Evolutionary conservation across 2,888 invertebrate genomes (phyloP), one percentile per base, ranked within the genome.

Genomic region (Synergus gifuensis): DNA sequence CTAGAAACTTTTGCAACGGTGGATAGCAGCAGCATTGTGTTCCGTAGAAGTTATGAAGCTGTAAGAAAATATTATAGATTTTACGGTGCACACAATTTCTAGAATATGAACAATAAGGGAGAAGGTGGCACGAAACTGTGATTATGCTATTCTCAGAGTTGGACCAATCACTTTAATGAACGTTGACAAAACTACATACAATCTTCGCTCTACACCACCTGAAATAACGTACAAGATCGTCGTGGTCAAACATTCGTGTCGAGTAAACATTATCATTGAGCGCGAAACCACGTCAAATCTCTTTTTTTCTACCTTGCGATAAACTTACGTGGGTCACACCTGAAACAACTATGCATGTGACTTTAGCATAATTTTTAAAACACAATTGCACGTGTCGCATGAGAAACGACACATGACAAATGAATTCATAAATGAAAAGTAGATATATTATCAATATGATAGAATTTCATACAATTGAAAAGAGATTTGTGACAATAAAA

Each of bases 171-270:
- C 76, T 64, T 82, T 78, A 82, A 80, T 80, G 83, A 79, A 80
- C 80, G 85, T 88, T 87, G 87, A 89, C 86, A 87, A 88, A 89
- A 90, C 86, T 85, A 84, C 85, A 87, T 85, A 83, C 85, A 86
- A 85, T 85, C 81, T 82, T 83, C 80, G 79, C 79, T 78, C 40
- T 78, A 76, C 67, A 83, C 86, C 90, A 90, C 90, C 90, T 90
- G 90, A 89, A 89, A 90, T 84, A 90, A 90, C 90, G 88, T 80
- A 82, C 81, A 86, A 82, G 83, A 85, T 86, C 86, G 86, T 88
- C 83, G 86, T 85, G 85, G 82, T 84, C 84, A 89, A 90, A 89
- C 89, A 87, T 88, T 86, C 87, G 86, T 87, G 87, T 88, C 87
- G 84, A 85, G 85, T 87, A 87, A 90, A 90, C 88, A 89, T 86